Conservation (phyloP, 2,113 vertebrate genomes). For the Irena cyanogastra region DNA sequence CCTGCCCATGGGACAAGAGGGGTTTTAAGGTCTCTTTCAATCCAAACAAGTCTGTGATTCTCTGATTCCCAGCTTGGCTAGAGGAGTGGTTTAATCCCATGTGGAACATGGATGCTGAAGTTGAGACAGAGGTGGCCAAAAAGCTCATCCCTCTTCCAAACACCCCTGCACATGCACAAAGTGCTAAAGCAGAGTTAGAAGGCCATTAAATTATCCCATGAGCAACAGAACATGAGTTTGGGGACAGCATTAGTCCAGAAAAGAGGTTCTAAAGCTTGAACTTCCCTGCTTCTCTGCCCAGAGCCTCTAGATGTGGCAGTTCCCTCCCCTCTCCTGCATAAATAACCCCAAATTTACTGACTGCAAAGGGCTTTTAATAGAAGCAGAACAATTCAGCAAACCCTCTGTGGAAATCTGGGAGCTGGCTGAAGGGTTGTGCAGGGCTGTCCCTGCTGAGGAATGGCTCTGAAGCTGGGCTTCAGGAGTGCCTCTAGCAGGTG, state of each 20-base stretch:
- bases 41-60: neutral
- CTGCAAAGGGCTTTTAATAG: neutral
- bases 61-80: neutral
- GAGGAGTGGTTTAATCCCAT: neutral
- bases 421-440: neutral
- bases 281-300: neutral
- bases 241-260: neutral
- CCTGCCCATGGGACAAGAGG: neutral
- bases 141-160: neutral
- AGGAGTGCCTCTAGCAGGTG: neutral
- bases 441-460: neutral
- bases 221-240: neutral
- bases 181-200: neutral
- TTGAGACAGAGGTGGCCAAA: neutral
- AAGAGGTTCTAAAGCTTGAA: neutral
- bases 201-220: neutral
- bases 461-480: neutral
- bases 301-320: neutral
- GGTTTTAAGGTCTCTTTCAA: neutral
- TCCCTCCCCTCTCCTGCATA: neutral
- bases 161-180: neutral
- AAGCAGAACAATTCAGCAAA: neutral
- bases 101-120: fast-evolving
- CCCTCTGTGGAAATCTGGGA: neutral
- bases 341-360: neutral